Percentiles rank a stretch among this genome's conserved stretches.
phyloP scores from a whole-genome alignment of 2,888 invertebrate species.

The Hesperia comma region DNA sequence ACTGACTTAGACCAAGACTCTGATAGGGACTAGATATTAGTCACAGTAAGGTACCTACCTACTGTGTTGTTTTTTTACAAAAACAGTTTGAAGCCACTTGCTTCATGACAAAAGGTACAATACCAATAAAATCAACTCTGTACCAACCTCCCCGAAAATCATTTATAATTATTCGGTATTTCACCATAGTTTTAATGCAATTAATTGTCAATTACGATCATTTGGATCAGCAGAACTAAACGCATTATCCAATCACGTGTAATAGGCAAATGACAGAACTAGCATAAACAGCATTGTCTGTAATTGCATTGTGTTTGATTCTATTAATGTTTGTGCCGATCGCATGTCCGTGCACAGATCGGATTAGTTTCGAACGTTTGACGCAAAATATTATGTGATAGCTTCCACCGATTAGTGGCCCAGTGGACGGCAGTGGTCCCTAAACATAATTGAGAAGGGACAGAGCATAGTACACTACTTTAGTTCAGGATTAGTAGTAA shows the following conservation, averaged over 20 bases:
- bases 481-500: too few relatives aligned
- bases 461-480: too few relatives aligned
- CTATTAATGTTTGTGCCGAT: slow-evolving; percentile 63
- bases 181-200: neutral
- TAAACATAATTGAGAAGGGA: neutral
- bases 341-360: slow-evolving; percentile 56
- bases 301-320: slow-evolving; percentile 72
- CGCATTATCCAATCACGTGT: slow-evolving; percentile 41
- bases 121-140: too few relatives aligned
- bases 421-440: neutral
- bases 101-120: too few relatives aligned
- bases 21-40: too few relatives aligned
- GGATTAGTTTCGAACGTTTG: slow-evolving; percentile 55
- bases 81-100: too few relatives aligned
- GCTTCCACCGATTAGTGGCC: neutral
- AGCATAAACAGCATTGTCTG: slow-evolving; percentile 56
- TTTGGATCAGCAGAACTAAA: slow-evolving; percentile 36
- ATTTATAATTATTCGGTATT: slow-evolving; percentile 1
- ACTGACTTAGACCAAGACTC: too few relatives aligned
- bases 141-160: too few relatives aligned
- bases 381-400: slow-evolving; percentile 1
- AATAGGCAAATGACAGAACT: slow-evolving; percentile 48
- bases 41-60: too few relatives aligned
- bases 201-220: slow-evolving; percentile 30
- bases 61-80: too few relatives aligned